Base-by-base conservation (phyloP, 2,113 vertebrate genomes). In the Gadus macrocephalus region DNA sequence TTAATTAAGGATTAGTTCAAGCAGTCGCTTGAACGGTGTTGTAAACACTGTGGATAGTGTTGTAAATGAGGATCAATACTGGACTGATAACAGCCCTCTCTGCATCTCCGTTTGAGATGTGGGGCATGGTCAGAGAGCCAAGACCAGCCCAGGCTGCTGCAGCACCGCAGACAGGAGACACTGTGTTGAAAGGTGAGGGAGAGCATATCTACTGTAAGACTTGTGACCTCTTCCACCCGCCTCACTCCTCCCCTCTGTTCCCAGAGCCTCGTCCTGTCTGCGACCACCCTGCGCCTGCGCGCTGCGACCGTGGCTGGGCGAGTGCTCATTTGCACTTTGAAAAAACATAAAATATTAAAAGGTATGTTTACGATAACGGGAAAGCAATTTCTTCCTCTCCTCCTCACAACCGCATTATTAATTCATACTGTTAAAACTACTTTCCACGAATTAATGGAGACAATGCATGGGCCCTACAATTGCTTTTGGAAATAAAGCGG, bases 401-500 rank as follows among this genome's bases (percentile, higher is more conserved):
- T 80, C 83, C 87, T 74, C 78, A 76, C 88, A 86, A 81, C 89
- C 86, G 27, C 91, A 93, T 93, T 92, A 92, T 91, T 92, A 91
- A 92, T 93, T 92, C 90, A 93, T 92, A 88, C 87, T 86, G 91
- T 93, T 92, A 92, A 92, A 93, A 92, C 90, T 88, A 91, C 91
- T 93, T 92, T 92, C 89, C 90, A 87, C 84, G 81, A 89, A 92
- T 92, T 92, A 93, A 92, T 91, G 91, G 89, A 90, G 87, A 86
- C 86, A 76, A 86, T 79, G 79, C 82, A 72, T 79, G 86, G 83
- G 74, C 86, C 77, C 78, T 12, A 67, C 80, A 56, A 84, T 83
- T 77, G 86, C 83, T 86, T 83, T 87, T 86, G 89, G 86, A 88
- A 90, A 90, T 82, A 82, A 87, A 84, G 73, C 68, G 63, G 79